Evolutionary conservation across 2,888 invertebrate species (phyloP), one percentile per base, ranked within the genome.

Genomic region (Pristionchus entomophagus): DNA sequence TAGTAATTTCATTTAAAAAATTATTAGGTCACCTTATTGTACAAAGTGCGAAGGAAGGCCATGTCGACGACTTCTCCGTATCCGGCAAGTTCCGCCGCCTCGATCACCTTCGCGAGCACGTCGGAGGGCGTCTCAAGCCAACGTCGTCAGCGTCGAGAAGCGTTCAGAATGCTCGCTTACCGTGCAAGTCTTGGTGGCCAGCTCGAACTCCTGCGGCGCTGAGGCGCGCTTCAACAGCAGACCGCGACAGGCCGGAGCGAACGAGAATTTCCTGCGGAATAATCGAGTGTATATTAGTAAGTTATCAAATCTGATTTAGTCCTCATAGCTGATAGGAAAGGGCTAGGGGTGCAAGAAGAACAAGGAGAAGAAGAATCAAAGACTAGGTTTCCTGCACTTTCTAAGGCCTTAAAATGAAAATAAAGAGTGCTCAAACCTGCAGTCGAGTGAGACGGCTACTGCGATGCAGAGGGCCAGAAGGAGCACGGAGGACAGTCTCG

Each of bases 171-270:
- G 6, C 6, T 22, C 56, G 49, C 83, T 65, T 29, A 84, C 83
- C 65, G 65, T 84, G 83, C 83, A 84, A 14, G 83, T 32, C 35
- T 62, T 62, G 2, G 83, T 45, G 29, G 65, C 83, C 14, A 84
- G 65, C 14, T 84, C 83, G 83, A 65, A 84, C 32, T 84, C 83
- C 8, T n/a, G 41, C 2, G 83, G n/a, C 4, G 83, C 29, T 5
- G 83, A 84, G 19, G 83, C 87, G 65, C 91, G 84, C 85, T 91
- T 91, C 73, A 91, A 87, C 89, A 91, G 90, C 51, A 91, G 91
- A 78, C 91, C 91, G 35, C 91, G 87, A 83, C 91, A 91, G 41
- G 91, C 91, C 14, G 91, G 91, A 41, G 91, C 91, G 80, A 91
- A 91, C 1, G 91, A 91, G 86, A 91, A 91, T 84, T 91, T 91